Percentiles rank a stretch among this genome's conserved stretches.
These are phyloP conservation scores for Uria lomvia DNA, from an alignment of 2,113 vertebrate genomes.

Conservation along the genomic window DNA sequence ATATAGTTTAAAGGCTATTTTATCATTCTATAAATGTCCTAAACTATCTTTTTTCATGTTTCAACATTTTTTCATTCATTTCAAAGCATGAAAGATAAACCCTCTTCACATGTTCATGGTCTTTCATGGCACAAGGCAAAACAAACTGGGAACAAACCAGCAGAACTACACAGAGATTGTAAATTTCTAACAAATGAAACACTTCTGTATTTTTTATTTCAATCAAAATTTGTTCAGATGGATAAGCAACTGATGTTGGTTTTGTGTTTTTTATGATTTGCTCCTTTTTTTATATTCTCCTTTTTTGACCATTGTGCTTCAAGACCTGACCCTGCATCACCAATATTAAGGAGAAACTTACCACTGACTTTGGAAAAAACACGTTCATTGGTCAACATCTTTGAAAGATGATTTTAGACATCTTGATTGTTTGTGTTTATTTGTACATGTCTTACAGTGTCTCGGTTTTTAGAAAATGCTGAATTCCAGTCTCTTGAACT, in stretches of 20 bases:
- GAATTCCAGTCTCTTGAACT: neutral
- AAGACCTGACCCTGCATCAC: neutral
- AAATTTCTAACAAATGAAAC: slow-evolving; percentile 11
- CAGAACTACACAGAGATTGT: neutral
- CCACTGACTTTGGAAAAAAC: neutral
- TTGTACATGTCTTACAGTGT: neutral
- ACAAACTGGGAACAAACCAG: neutral
- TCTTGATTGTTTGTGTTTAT: neutral
- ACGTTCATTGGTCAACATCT: neutral
- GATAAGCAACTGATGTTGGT: neutral
- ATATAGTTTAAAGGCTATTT: neutral
- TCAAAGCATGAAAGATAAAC: neutral
- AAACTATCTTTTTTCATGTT: neutral
- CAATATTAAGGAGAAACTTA: neutral
- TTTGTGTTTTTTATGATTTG: neutral
- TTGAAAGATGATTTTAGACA: neutral
- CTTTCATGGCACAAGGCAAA: neutral
- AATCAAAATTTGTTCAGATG: neutral
- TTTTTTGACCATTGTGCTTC: neutral
- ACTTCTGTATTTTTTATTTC: neutral
- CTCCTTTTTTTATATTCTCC: neutral
- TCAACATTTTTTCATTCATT: neutral
- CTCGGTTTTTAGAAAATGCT: neutral
- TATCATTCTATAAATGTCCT: neutral
- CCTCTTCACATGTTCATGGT: neutral